These are phyloP conservation scores for Xiphias gladius DNA, from an alignment of 2,113 vertebrate genomes.

Conservation along the genomic window DNA sequence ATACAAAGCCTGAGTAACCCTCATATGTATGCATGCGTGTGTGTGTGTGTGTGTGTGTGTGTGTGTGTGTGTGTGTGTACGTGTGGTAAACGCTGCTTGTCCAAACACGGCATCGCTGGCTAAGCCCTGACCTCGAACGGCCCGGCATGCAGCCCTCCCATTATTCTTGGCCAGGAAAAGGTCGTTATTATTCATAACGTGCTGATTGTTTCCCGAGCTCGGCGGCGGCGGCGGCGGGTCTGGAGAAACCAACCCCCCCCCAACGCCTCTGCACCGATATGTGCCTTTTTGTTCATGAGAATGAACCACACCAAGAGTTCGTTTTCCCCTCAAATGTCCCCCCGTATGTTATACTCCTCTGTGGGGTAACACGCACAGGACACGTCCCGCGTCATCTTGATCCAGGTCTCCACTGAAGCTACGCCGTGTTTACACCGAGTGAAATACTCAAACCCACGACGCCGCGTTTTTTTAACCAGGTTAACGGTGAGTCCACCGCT, in stretches of 20 bases:
- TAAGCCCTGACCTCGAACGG: slow-evolving; percentile 73
- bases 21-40: slow-evolving; percentile 62
- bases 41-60: slow-evolving; percentile 47
- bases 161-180: slow-evolving; percentile 87
- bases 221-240: slow-evolving; percentile 24
- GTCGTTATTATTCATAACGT: slow-evolving; percentile 90
- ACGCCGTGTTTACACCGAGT: no score
- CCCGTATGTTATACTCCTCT: no score
- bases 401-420: no score
- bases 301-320: not conserved
- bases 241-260: slow-evolving; percentile 1
- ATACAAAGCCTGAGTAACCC: slow-evolving; percentile 42
- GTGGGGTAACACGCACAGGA: no score
- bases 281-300: slow-evolving; percentile 21
- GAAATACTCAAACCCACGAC: no score
- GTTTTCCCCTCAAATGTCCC: slow-evolving; percentile 3
- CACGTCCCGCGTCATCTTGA: no score
- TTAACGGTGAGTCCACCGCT: no score
- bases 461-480: no score
- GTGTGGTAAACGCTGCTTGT: slow-evolving; percentile 76
- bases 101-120: slow-evolving; percentile 79
- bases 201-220: slow-evolving; percentile 87
- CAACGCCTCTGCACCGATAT: not conserved
- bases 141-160: slow-evolving; percentile 86
- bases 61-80: slow-evolving; percentile 56